phyloP scores from a whole-genome alignment of 2,113 vertebrate genomes.

The Hippocampus comes region DNA sequence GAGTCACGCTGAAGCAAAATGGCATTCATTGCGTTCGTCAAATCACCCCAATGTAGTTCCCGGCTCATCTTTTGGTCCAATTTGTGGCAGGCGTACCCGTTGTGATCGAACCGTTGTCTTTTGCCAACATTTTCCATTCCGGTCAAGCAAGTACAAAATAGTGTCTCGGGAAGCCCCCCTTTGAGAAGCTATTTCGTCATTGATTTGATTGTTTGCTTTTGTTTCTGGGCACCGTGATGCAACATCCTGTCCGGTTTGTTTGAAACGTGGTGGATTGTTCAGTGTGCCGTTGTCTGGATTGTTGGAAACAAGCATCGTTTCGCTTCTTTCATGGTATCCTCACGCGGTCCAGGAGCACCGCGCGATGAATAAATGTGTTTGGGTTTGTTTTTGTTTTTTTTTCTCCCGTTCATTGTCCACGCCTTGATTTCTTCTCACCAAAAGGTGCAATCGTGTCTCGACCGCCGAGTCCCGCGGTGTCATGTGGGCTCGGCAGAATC shows the following conservation, averaged over 20 bases:
- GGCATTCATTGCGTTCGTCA: background rate
- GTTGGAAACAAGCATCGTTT: conserved; percentile 21
- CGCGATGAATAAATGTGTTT: conserved; percentile 54
- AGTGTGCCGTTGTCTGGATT: conserved; percentile 33
- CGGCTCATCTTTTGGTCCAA: background rate
- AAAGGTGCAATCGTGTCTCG: background rate
- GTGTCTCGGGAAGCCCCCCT: too few species aligned
- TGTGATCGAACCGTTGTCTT: background rate
- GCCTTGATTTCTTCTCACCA: background rate
- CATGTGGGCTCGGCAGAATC: too few species aligned
- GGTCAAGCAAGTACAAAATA: background rate
- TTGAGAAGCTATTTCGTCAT: conserved; percentile 23
- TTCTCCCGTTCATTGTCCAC: background rate
- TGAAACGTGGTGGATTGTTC: conserved; percentile 37
- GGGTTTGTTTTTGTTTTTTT: background rate
- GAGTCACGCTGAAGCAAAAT: too few species aligned
- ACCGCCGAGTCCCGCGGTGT: too few species aligned
- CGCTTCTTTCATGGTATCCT: conserved; percentile 30
- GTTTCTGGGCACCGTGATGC: conserved; percentile 39
- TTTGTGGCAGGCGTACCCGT: background rate
- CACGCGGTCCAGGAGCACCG: conserved; percentile 41
- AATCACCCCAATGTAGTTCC: background rate
- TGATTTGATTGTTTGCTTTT: conserved; percentile 37
- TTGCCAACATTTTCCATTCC: background rate
- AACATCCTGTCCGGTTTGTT: conserved; percentile 51